Base-by-base conservation (phyloP, 1,140 invertebrate genomes). In the Anadara kagoshimensis region DNA sequence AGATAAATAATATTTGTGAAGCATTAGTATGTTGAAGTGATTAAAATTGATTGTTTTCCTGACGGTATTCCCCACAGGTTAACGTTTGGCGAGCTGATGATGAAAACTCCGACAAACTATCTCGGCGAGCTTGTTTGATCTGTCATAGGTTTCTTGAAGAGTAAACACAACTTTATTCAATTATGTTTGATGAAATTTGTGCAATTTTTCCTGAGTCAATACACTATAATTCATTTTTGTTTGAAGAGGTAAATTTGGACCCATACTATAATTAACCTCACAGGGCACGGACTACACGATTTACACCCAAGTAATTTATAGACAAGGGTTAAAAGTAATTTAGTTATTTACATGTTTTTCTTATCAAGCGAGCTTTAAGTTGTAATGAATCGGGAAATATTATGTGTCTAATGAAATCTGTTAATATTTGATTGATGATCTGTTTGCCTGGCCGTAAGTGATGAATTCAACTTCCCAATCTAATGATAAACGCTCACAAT, bases 141-240 rank as follows among this genome's bases (percentile, higher is more conserved):
- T 79, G 71, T 73, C 63, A 62, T 29, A 54, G 56, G 64, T 62
- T 54, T 67, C 49, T 64, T 49, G 59, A 53, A 76, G 68, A 75
- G 76, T 62, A 80, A 82, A 82, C 77, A 80, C 22, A 49, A 63
- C 62, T 71, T 80, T 78, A 80, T 80, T 82, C 80, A 80, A 82
- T 82, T 82, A 82, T 82, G 75, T 82, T 82, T 78, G 80, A 80
- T 82, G 80, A 78, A 80, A 82, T 82, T 82, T 82, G 80, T 82
- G 80, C 78, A 82, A 80, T 78, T 82, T 77, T 79, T 73, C 72
- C 67, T 62, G 45, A 62, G 80, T 82, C 70, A 82, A 82, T 70
- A 82, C 41, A 72, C 41, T 72, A 64, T 79, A 80, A 82, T 82
- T 82, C 80, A 75, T 56, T 76, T 72, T 62, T 79, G 80, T 82